These are phyloP conservation scores for Bubo blakistoni DNA, from an alignment of 2,113 vertebrate genomes.

Conservation along the genomic window DNA sequence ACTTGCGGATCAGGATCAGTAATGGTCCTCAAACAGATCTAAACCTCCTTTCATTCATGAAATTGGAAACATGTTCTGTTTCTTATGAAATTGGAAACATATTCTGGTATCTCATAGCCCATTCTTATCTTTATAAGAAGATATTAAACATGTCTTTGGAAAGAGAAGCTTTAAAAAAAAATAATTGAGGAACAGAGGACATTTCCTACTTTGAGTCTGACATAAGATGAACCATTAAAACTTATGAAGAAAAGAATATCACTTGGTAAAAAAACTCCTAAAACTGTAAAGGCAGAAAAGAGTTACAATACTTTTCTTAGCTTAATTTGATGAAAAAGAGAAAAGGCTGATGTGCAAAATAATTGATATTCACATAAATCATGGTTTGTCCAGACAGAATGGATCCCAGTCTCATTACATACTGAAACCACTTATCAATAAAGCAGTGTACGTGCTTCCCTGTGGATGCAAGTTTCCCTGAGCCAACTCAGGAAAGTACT, in stretches of 20 bases:
- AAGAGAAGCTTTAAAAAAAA: neutral
- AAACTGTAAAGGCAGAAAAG: neutral
- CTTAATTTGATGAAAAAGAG: neutral
- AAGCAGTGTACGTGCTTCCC: neutral
- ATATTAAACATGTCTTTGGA: neutral
- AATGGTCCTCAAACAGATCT: neutral
- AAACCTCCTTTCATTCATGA: neutral
- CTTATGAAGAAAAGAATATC: neutral
- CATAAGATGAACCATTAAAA: neutral
- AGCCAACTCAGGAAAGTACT: neutral
- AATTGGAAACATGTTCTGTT: neutral
- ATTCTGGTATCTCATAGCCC: neutral
- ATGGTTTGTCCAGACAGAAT: neutral
- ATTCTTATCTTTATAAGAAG: neutral
- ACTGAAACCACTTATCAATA: neutral
- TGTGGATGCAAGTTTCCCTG: neutral
- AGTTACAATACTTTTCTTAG: neutral
- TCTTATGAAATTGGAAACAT: neutral
- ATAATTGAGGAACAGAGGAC: neutral
- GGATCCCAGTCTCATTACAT: neutral
- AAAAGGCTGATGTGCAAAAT: neutral
- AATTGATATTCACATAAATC: neutral
- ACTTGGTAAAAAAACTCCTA: neutral
- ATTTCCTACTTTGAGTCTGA: neutral
- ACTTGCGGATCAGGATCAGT: neutral